Base-by-base conservation (phyloP, 2,797 vertebrate genomes). In the Lateolabrax maculatus region DNA sequence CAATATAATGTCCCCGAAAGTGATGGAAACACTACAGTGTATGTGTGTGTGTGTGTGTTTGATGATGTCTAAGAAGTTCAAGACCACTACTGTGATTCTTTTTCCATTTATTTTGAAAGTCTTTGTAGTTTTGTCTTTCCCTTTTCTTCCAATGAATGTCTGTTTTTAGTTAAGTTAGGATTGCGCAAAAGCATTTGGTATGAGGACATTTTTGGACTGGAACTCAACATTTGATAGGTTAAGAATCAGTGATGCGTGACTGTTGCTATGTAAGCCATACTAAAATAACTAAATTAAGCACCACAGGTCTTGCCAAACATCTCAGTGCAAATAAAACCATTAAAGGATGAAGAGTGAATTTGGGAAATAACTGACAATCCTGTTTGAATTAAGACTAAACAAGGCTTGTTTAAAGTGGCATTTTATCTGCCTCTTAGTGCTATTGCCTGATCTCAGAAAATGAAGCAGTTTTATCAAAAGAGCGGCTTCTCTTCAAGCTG, bases 141-240 rank as follows among this genome's bases (percentile, higher is more conserved):
- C n/a, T 52, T 60, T 52, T 56, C 31, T 58, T 67, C 61, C 23
- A 23, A 27, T 31, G n/a, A 7, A 52, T 56, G 67, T 85, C 64
- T 89, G 81, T 53, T 86, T 85, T 81, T 34, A 69, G 62, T 88
- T 89, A 77, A n/a, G 31, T 48, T 37, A 27, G 37, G 46, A 77
- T 75, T 77, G 55, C 18, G 3, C 48, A 77, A 80, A 84, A 75
- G 56, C 53, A 52, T 82, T 83, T 71, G 51, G 63, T 51, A 65
- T 75, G 77, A 83, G 66, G 65, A 83, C 52, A 80, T 85, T 80
- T 81, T 80, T 89, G 83, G 83, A 74, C 73, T 46, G 56, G 49
- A 63, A 25, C n/a, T 57, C 62, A 63, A 60, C 78, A 56, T 77
- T 67, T 82, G 53, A 84, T 75, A 65, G 64, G 39, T 71, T 56